phyloP scores from a whole-genome alignment of 1,140 invertebrate genomes.

The Drosophila ohnishii region DNA sequence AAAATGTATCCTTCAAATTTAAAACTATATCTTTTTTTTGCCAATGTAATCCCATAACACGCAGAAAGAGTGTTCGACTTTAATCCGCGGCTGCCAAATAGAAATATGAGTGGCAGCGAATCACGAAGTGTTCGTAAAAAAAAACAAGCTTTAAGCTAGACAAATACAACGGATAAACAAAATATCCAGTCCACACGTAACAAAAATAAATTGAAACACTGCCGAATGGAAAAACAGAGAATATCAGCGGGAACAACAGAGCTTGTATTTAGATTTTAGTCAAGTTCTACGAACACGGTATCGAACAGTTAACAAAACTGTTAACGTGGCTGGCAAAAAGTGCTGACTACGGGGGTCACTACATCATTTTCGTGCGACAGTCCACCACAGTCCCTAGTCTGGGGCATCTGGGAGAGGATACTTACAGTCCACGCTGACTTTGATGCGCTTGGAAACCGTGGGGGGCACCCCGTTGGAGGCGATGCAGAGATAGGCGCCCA shows the following conservation, averaged over 20 bases:
- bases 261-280: slow-evolving; percentile 32
- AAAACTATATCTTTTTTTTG: background rate
- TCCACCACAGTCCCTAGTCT: slow-evolving; percentile 2
- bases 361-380: slow-evolving; percentile 26
- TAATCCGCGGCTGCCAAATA: slow-evolving; percentile 65
- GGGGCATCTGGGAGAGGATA: slow-evolving; percentile 71
- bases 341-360: slow-evolving; percentile 26
- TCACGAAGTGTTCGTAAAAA: slow-evolving; percentile 5
- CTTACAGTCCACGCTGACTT: slow-evolving; percentile 97
- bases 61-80: slow-evolving; percentile 28
- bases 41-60: slow-evolving; percentile 5
- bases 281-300: slow-evolving; percentile 17
- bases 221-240: slow-evolving; percentile 17
- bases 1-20: background rate
- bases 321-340: slow-evolving; percentile 30
- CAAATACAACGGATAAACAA: slow-evolving; percentile 21
- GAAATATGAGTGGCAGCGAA: slow-evolving; percentile 61
- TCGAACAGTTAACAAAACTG: slow-evolving; percentile 26
- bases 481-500: slow-evolving; percentile 95
- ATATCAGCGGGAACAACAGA: slow-evolving; percentile 22
- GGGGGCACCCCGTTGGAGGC: slow-evolving; percentile 88
- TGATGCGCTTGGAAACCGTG: slow-evolving; percentile 94
- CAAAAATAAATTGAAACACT: slow-evolving; percentile 61
- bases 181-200: slow-evolving; percentile 41
- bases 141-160: slow-evolving; percentile 12